Base-by-base conservation (phyloP, 2,113 vertebrate species). In the Hyaena hyaena region DNA sequence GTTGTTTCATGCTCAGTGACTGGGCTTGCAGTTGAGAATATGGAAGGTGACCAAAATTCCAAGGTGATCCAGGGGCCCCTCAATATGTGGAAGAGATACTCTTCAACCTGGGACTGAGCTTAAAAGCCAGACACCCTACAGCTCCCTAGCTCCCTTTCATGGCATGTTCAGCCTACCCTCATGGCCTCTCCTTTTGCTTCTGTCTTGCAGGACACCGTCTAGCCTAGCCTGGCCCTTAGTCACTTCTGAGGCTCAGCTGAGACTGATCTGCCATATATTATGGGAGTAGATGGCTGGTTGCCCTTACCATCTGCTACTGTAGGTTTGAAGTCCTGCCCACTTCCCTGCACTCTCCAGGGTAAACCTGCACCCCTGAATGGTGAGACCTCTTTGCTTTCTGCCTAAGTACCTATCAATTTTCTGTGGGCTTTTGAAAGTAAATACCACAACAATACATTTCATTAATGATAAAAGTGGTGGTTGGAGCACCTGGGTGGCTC, bases 391-490 rank as follows among this genome's bases (percentile, higher is more conserved):
- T 71, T 85, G 35, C 74, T 91, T 95, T 58, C 33, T 91, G 26
- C 48, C 69, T 88, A 63, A 96, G 48, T 48, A 74, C 12, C 35
- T 86, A 89, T 82, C 17, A 48, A 88, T 84, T 92, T 26, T 84
- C 69, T 93, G 16, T 93, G 33, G 66, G 31, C 15, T 45, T 16
- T 90, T 88, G 50, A 93, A 81, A 69, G 43, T 26, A 63, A 15
- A 53, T 35, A 28, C 68, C 23, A 58, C 2, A 77, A 61, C 3
- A 28, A 39, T 88, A 35, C 33, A 69, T 94, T 80, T 76, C 15
- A 53, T 66, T 95, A 88, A 76, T 89, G 68, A 93, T 69, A 76
- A 92, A 89, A 90, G 53, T 87, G 73, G 28, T 95, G 15, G 58
- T 61, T 2, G 21, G 58, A 61, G 21, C 2, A 3, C 58, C 19